These are phyloP conservation scores for Phasia obesa DNA, from an alignment of 2,888 invertebrate genomes.

Conservation along the genomic window DNA sequence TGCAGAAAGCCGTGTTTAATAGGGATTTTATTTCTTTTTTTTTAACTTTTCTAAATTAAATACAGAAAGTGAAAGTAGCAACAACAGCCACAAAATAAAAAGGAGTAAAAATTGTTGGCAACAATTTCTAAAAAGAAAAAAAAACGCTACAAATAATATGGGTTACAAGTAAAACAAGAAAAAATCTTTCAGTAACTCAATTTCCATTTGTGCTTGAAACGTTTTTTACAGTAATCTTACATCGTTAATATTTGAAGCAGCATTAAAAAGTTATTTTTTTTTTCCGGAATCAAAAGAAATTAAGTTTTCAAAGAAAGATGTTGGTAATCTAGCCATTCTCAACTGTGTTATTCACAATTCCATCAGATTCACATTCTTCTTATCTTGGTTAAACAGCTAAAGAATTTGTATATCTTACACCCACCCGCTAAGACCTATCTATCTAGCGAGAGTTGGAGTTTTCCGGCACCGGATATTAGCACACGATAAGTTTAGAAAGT, in stretches of 20 bases:
- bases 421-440: too few relatives aligned
- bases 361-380: too few relatives aligned
- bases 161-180: constrained; percentile 31
- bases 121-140: constrained; percentile 9
- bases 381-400: too few relatives aligned
- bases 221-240: not conserved
- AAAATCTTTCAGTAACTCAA: constrained; percentile 14
- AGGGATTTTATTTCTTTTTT: not conserved
- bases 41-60: constrained; percentile 18
- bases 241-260: not conserved
- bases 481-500: too few relatives aligned
- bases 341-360: too few relatives aligned
- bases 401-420: too few relatives aligned
- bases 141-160: constrained; percentile 26
- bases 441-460: too few relatives aligned
- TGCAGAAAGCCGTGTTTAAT: constrained; percentile 22
- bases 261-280: too few relatives aligned
- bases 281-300: too few relatives aligned
- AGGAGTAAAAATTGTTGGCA: constrained; percentile 42
- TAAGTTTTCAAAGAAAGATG: too few relatives aligned
- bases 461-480: too few relatives aligned
- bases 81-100: not conserved
- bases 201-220: constrained; percentile 20
- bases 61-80: constrained; percentile 46
- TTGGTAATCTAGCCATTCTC: too few relatives aligned